These are phyloP conservation scores for Reticulitermes lucifugus DNA, from an alignment of 2,888 invertebrate genomes.

Conservation along the genomic window DNA sequence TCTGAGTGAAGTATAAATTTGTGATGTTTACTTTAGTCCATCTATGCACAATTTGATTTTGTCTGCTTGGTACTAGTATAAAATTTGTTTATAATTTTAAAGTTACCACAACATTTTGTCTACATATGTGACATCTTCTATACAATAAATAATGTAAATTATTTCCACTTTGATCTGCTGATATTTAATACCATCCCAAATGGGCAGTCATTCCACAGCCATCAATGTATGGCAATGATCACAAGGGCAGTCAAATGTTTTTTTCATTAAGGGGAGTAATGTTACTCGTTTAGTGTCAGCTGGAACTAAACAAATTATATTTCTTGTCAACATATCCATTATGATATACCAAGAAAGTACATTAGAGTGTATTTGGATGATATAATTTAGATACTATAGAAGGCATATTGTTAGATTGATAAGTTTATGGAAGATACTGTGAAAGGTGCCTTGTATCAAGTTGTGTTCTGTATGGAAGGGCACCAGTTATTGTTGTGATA, in stretches of 20 bases:
- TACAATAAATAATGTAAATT: too few relatives aligned
- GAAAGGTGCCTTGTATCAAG: conserved; percentile 31
- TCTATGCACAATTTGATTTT: too few relatives aligned
- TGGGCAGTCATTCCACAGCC: neutral
- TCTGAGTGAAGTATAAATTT: too few relatives aligned
- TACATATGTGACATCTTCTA: too few relatives aligned
- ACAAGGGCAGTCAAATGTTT: neutral
- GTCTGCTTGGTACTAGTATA: too few relatives aligned
- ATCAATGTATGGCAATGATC: neutral
- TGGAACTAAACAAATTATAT: neutral
- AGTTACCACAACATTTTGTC: too few relatives aligned
- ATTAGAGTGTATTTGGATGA: neutral
- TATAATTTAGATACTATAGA: conserved; percentile 20
- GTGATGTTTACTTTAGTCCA: too few relatives aligned
- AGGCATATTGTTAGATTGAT: neutral
- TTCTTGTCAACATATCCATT: neutral
- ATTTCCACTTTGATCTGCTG: too few relatives aligned
- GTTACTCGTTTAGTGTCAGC: neutral
- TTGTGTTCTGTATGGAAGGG: conserved; percentile 33
- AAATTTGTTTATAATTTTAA: too few relatives aligned
- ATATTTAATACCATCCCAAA: neutral
- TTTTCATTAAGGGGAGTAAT: neutral
- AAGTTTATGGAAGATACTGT: conserved; percentile 14
- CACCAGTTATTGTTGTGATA: conserved; percentile 25
- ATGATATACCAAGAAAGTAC: neutral